Base-by-base conservation (phyloP, 2,797 vertebrate species). In the Adelosebastes latens region DNA sequence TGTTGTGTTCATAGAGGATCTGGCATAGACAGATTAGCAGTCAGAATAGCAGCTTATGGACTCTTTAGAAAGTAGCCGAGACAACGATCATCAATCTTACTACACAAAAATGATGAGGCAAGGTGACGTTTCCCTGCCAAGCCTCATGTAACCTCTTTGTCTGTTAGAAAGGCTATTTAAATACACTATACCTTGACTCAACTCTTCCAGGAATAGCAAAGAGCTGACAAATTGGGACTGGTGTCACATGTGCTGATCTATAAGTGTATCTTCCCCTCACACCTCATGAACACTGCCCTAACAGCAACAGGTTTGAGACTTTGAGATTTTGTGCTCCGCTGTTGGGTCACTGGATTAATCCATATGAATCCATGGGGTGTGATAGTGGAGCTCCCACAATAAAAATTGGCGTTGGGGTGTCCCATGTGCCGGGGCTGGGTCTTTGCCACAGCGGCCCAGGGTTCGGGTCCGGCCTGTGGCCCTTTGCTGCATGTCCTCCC, bases 271-370 rank as follows among this genome's bases (percentile, higher is more conserved):
- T n/a, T 73, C 63, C 4, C 52, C 72, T 89, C 65, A 25, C 74
- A 78, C 74, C 82, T 89, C 79, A 52, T 81, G 67, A 82, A 73
- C 63, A 29, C 52, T 72, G 9, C 34, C 14, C 32, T 22, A 69
- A 71, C 25, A 31, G 74, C 84, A 83, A 77, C 82, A 84, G 84
- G 83, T 91, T 74, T 49, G 58, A 81, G 71, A 66, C 27, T 85
- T 55, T 49, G 58, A 39, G 72, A 68, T 83, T 82, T 62, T 4
- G 13, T 84, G 64, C 39, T 14, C n/a, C 59, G 71, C 83, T 65
- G 77, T 81, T 52, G 56, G 81, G 84, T 93, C 93, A 90, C 71
- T 86, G 80, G 88, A 93, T 93, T 93, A 92, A 93, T 92, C 88
- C 31, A 27, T 13, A 84, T 86, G 66, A 85, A 86, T 86, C 87